Evolutionary conservation across 2,797 vertebrate species (phyloP), one percentile per base, ranked within the genome.

Genomic region (Pangasius larnaudii): DNA sequence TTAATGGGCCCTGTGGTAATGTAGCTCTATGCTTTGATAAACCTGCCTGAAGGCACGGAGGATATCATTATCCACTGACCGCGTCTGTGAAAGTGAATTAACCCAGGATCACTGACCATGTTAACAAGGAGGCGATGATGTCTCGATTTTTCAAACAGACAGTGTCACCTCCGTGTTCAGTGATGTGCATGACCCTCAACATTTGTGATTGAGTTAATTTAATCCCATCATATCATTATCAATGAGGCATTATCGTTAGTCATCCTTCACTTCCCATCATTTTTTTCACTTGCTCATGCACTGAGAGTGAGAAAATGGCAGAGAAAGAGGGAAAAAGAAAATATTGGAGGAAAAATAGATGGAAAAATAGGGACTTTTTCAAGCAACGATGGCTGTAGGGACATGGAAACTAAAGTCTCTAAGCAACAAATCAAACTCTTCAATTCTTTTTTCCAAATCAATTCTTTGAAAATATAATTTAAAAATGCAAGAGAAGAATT

Each of bases 1-100:
- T 89, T 88, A 84, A 87, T 89, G 89, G 65, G 49, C 67, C 61
- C 79, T 74, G 69, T 33, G 59, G 42, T 90, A 90, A 89, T 91
- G 91, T 86, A 86, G 67, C 86, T 82, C 82, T 85, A 88, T 81
- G 90, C 88, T 90, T 89, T 89, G 90, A 88, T 91, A 91, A 90
- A 89, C 89, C 87, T 90, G 85, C 87, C 87, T 88, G 86, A 82
- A 86, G 81, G 88, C 86, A 85, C 67, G 24, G 69, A 89, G 84
- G 84, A 90, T 91, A 90, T 91, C 86, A 90, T 90, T 86, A 91
- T 88, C 90, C 80, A 85, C 74, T 77, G 80, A 84, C 85, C 79
- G 79, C 61, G 59, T 89, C 89, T 87, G 87, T 86, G 87, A 89
- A 89, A 91, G 87, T 89, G 90, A 90, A 91, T 91, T 91, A 91